Base-by-base conservation (phyloP, 2,797 vertebrate genomes). In the Ctenochaetus hawaiiensis region DNA sequence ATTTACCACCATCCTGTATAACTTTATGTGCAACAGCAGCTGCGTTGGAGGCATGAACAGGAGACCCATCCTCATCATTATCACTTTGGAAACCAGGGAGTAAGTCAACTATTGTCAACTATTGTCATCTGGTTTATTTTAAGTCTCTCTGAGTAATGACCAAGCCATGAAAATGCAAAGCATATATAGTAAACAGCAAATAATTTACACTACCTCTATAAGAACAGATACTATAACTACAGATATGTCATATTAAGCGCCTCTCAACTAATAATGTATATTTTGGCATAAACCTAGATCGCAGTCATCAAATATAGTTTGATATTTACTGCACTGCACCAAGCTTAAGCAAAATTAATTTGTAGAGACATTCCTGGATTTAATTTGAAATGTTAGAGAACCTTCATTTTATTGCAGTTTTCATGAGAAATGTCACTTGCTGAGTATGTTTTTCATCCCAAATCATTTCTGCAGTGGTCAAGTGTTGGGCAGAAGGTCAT, bases 1-100 rank as follows among this genome's bases (percentile, higher is more conserved):
- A 91, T 99, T 97, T 81, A 99, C 98, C 86, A 99, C 98, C 63
- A 98, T 99, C 90, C 95, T 99, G 3, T 99, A 99, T 90, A 99
- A 99, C 94, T 99, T 99, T 85, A 99, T 99, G 98, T 99, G 98
- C 90, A 99, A 99, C 95, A 99, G 98, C 95, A 99, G 98, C 93
- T 99, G 98, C 37, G 98, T 99, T 17, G 98, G 98, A 16, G 98
- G 98, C 48, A 99, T 99, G 98, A 99, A 99, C 92, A 95, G 98
- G 75, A 93, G 98, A 71, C 98, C 98, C 47, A 99, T 99, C 89
- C 96, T 99, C 86, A 97, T 99, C 90, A 99, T 99, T 91, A 98
- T 99, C 94, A 99, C 98, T 4, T 91, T 99, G 90, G 98, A 99
- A 93, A 97, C 95, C 0, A 94, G 98, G 87, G 98, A 99, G 98